Base-by-base conservation (phyloP, 2,797 vertebrate species). In the Gallirallus australis region DNA sequence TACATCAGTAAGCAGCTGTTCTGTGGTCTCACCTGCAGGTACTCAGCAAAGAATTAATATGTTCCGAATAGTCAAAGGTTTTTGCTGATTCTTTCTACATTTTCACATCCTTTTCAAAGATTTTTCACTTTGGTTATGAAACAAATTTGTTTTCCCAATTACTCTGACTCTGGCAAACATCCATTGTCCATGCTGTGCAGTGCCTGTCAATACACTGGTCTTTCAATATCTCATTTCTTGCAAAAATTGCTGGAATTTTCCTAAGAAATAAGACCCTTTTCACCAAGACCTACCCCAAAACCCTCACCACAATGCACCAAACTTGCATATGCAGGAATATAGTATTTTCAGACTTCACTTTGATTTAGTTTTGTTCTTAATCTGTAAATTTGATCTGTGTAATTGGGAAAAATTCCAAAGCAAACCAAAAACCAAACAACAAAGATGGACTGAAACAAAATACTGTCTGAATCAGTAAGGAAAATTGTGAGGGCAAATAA, bases 361-460 rank as follows among this genome's bases (percentile, higher is more conserved):
- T 78, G 71, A 78, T n/a, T 86, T 52, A 57, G 48, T 76, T 84
- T 66, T 81, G 7, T 66, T 90, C 14, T 47, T 64, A 64, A 75
- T 72, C n/a, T 77, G 17, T 80, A 78, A 48, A 86, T 56, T 81
- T 31, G 47, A 89, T 45, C 6, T 33, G 72, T 16, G 5, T 30
- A 64, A 84, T 53, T 95, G 31, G 8, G 75, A 73, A 83, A 57
- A 47, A 48, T 23, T 21, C 47, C 30, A 18, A 52, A 28, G 24
- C 48, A 53, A 25, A 9, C 30, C 30, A 50, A 15, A 52, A n/a
- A 10, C 19, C 61, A 28, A 15, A 25, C 48, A 50, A 31, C 45
- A 56, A 40, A 86, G 30, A 37, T 35, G 92, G 75, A 71, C 35
- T 33, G 57, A 94, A 93, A 95, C 52, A 90, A 97, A 96, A 95